Percentiles rank a stretch among this genome's conserved stretches.
These are phyloP conservation scores for Melikaiella ostensackeni DNA, from an alignment of 2,888 invertebrate genomes.

Conservation along the genomic window DNA sequence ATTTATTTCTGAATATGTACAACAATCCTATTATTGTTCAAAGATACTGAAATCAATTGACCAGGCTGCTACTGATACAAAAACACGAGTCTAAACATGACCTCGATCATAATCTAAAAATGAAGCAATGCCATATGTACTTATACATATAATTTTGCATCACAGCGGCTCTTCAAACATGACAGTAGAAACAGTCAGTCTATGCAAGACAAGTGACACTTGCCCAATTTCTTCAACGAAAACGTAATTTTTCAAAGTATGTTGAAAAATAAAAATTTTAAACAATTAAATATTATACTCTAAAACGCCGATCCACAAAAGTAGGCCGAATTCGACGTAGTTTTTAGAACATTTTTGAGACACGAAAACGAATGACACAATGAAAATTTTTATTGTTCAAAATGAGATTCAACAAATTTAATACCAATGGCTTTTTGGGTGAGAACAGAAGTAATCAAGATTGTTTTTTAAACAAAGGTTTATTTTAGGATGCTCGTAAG, in stretches of 20 bases:
- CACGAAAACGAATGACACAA: too few species aligned
- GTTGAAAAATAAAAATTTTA: too few species aligned
- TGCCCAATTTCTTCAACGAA: slow-evolving; percentile 46
- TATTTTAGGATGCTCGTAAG: too few species aligned
- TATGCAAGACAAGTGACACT: slow-evolving; percentile 1
- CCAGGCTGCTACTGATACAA: slow-evolving; percentile 7
- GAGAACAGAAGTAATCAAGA: too few species aligned
- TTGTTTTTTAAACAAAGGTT: too few species aligned
- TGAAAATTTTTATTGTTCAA: too few species aligned
- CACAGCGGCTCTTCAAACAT: slow-evolving; percentile 16
- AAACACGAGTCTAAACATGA: slow-evolving; percentile 34
- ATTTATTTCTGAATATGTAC: background rate
- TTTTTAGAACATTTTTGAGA: too few species aligned
- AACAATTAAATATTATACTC: too few species aligned
- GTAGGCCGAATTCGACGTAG: too few species aligned
- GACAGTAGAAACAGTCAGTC: background rate
- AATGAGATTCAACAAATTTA: too few species aligned
- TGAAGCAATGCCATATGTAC: slow-evolving; percentile 28
- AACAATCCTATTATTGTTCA: background rate
- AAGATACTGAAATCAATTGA: slow-evolving; percentile 23
- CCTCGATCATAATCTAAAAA: slow-evolving; percentile 36
- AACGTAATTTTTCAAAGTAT: background rate
- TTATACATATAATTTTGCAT: slow-evolving; percentile 32
- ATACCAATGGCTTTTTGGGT: too few species aligned
- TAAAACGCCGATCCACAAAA: too few species aligned